Evolutionary conservation across 1,140 invertebrate species (phyloP).

Genomic region (Hesperophylax magnus): DNA sequence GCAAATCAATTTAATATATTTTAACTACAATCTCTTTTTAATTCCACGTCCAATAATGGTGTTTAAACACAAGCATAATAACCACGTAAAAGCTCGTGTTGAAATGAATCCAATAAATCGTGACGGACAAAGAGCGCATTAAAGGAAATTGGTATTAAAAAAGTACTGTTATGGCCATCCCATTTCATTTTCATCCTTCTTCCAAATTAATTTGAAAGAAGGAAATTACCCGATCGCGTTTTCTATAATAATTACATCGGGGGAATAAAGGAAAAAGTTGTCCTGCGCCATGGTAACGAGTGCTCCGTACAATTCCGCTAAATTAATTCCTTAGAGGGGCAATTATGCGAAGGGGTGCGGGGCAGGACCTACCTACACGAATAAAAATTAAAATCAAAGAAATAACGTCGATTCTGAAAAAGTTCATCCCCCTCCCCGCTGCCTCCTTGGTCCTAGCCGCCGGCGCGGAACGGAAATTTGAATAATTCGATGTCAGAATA

Average conservation of each 20-base stretch:
- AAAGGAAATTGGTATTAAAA: slow-evolving; percentile 37
- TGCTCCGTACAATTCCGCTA: slow-evolving; percentile 52
- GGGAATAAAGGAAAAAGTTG: slow-evolving; percentile 51
- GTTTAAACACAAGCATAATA: not conserved
- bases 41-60: no score
- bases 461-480: slow-evolving; percentile 52
- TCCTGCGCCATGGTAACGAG: slow-evolving; percentile 50
- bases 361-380: slow-evolving; percentile 43
- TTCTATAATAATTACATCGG: slow-evolving; percentile 53
- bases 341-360: slow-evolving; percentile 53
- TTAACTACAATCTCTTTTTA: no score
- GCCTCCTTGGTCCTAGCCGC: slow-evolving; percentile 27
- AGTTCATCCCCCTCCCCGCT: slow-evolving; percentile 1
- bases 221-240: slow-evolving; percentile 55
- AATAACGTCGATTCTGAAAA: slow-evolving; percentile 51
- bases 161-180: slow-evolving; percentile 40
- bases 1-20: no score
- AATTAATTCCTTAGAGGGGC: slow-evolving; percentile 57
- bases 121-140: slow-evolving; percentile 35
- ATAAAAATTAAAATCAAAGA: slow-evolving; percentile 58
- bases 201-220: slow-evolving; percentile 44
- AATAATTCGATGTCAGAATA: slow-evolving; percentile 53
- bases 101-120: slow-evolving; percentile 31
- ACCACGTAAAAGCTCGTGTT: slow-evolving; percentile 1
- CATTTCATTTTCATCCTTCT: slow-evolving; percentile 34